These are phyloP conservation scores for Leptocoma aspasia DNA, from an alignment of 2,113 vertebrate genomes.

Conservation along the genomic window DNA sequence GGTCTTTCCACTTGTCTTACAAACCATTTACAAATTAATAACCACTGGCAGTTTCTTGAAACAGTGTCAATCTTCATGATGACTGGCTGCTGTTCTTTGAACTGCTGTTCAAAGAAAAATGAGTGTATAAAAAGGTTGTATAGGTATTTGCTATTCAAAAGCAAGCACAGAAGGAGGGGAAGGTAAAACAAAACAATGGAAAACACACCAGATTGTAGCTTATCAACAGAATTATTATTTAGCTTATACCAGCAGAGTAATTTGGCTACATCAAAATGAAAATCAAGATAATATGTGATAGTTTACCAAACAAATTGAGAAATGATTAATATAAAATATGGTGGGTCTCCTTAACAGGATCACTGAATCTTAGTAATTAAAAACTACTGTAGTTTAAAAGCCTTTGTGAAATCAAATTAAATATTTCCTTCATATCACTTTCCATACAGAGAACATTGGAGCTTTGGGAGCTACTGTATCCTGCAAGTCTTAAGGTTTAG, in stretches of 20 bases:
- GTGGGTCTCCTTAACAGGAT: neutral
- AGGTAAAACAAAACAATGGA: neutral
- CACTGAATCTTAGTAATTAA: neutral
- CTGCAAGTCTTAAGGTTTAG: neutral
- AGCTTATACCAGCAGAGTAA: neutral
- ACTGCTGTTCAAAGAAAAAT: neutral
- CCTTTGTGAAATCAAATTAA: neutral
- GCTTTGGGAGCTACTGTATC: neutral
- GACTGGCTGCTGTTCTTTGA: conserved; percentile 1
- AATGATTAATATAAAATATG: neutral
- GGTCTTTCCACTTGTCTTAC: conserved; percentile 48
- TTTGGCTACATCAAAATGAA: neutral
- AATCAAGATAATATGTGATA: neutral
- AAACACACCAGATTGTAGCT: neutral
- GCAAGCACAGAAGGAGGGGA: neutral
- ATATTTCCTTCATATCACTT: neutral
- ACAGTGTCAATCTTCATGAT: conserved; percentile 41
- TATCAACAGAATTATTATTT: neutral
- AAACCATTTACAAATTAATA: conserved; percentile 64
- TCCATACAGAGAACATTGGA: neutral
- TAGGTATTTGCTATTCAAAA: neutral
- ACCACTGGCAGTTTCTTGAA: conserved; percentile 54
- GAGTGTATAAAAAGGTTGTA: neutral
- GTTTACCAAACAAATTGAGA: neutral
- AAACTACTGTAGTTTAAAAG: neutral